These are phyloP conservation scores for Daktulosphaira vitifoliae DNA, from an alignment of 1,140 invertebrate genomes.

Conservation along the genomic window DNA sequence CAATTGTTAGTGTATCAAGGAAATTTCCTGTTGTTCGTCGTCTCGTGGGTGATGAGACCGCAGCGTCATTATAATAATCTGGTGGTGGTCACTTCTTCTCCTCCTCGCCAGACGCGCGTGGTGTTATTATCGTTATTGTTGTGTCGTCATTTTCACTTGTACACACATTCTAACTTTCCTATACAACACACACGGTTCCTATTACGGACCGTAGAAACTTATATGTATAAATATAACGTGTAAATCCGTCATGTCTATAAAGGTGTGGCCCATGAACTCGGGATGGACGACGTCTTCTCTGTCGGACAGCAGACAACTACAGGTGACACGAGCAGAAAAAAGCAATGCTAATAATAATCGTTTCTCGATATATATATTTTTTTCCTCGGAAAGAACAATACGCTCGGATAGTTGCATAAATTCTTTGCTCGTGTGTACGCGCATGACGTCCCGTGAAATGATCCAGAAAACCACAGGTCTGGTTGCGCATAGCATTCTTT, in stretches of 20 bases:
- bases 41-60: conserved; percentile 25
- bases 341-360: background rate
- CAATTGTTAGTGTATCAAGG: conserved; percentile 22
- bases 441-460: conserved; percentile 12
- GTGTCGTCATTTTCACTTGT: conserved; percentile 11
- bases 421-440: background rate
- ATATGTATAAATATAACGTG: too few species aligned
- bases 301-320: background rate
- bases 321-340: background rate
- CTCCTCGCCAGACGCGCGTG: background rate
- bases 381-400: too few species aligned
- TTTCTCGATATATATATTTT: background rate
- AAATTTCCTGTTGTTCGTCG: conserved; percentile 12
- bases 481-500: background rate
- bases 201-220: conserved; percentile 9
- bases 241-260: too few species aligned
- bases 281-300: background rate
- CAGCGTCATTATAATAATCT: conserved; percentile 30
- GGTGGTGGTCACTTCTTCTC: conserved; percentile 21
- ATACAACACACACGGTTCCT: background rate
- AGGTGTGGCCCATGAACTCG: conserved; percentile 24
- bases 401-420: too few species aligned
- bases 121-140: conserved; percentile 12
- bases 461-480: conserved; percentile 22
- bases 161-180: too few species aligned